These are phyloP conservation scores for Beroe forskalii DNA, from an alignment of 37 sponge, comb jelly and placozoan genomes.

Conservation along the genomic window DNA sequence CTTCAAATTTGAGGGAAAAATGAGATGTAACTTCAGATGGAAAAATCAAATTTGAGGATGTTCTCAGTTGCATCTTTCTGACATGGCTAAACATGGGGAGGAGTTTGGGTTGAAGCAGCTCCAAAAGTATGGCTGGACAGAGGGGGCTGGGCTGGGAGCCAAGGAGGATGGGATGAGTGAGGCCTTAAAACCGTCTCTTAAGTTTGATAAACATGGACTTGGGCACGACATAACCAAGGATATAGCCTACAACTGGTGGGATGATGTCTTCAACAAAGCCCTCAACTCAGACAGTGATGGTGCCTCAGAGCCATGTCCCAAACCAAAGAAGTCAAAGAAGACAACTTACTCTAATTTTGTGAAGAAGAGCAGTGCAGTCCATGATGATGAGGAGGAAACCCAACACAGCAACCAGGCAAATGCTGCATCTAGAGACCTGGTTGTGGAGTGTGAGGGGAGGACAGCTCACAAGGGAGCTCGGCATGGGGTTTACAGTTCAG, in stretches of 20 bases:
- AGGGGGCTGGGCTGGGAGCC: conserved; percentile 14
- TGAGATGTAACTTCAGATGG: too few relatives aligned
- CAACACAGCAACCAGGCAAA: too few relatives aligned
- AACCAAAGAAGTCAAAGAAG: not conserved
- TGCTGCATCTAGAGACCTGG: conserved; percentile 14
- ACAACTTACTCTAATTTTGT: conserved; percentile 39
- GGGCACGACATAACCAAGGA: conserved; percentile 58
- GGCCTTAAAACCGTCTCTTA: conserved; percentile 23
- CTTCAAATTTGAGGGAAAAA: too few relatives aligned
- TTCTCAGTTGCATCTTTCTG: too few relatives aligned
- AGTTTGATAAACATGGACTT: conserved; percentile 57
- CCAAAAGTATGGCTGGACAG: conserved; percentile 55
- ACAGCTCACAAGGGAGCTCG: conserved; percentile 63
- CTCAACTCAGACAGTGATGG: too few relatives aligned
- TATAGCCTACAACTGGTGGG: conserved; percentile 65
- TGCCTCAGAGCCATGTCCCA: too few relatives aligned
- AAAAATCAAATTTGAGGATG: too few relatives aligned
- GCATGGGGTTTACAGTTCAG: conserved; percentile 59
- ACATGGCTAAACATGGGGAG: too few relatives aligned
- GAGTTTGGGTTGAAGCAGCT: conserved; percentile 22
- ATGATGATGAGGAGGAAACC: too few relatives aligned
- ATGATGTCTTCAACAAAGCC: conserved; percentile 55
- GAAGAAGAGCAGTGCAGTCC: too few relatives aligned
- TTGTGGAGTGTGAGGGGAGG: conserved; percentile 41
- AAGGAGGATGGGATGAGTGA: conserved; percentile 52